These are phyloP conservation scores for Sericinus montela DNA, from an alignment of 2,888 invertebrate genomes.

Conservation along the genomic window DNA sequence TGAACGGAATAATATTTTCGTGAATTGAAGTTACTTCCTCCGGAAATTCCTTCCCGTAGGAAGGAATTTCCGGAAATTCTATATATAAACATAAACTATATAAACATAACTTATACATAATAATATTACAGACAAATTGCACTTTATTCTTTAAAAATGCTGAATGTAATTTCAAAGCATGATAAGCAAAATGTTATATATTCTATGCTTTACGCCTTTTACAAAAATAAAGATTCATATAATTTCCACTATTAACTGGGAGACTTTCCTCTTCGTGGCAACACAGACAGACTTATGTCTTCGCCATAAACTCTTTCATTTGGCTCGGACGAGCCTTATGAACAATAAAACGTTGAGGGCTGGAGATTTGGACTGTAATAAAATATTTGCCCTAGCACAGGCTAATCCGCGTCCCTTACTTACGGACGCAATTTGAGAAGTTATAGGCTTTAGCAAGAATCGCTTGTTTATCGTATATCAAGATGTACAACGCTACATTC, in stretches of 20 bases:
- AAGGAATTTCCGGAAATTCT: no score
- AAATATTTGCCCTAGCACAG: conserved; percentile 78
- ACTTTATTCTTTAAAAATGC: no score
- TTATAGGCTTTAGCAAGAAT: conserved; percentile 51
- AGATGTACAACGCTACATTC: neutral
- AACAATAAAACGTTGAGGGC: conserved; percentile 79
- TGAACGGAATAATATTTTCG: neutral
- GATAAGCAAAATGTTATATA: no score
- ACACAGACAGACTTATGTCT: conserved; percentile 70
- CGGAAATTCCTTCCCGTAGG: no score
- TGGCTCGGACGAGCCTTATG: conserved; percentile 79
- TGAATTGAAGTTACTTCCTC: no score
- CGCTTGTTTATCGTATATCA: conserved; percentile 19
- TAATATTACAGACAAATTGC: no score
- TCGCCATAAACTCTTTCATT: conserved; percentile 79
- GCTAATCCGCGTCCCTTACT: conserved; percentile 77
- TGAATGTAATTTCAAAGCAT: no score
- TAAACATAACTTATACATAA: no score
- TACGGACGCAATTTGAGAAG: conserved; percentile 75
- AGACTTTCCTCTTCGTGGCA: conserved; percentile 48
- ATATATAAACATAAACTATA: no score
- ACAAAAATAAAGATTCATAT: conserved; percentile 14
- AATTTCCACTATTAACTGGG: conserved; percentile 35
- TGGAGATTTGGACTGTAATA: conserved; percentile 79
- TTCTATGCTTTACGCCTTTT: neutral